phyloP scores from a whole-genome alignment of 2,113 vertebrate genomes.

The Struthidea cinerea region DNA sequence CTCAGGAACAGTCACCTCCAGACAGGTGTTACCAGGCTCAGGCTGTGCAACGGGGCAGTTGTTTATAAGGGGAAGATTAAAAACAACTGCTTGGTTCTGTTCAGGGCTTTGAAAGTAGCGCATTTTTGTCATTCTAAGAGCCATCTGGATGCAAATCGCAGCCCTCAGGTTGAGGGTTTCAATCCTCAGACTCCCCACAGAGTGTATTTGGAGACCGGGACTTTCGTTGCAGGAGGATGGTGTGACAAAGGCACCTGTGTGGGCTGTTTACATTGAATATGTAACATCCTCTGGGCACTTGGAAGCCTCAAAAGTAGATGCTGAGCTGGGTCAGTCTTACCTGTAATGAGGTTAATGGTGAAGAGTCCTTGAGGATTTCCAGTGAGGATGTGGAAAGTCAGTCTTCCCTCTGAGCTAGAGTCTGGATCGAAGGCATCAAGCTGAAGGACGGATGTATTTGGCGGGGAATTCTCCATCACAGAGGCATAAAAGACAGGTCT shows the following conservation, averaged over 20 bases:
- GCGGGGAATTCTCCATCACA: conserved; percentile 81
- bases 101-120: neutral
- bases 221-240: neutral
- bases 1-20: conserved; percentile 1
- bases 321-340: conserved; percentile 67
- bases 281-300: neutral
- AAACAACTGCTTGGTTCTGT: neutral
- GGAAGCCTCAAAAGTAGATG: neutral
- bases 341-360: conserved; percentile 80
- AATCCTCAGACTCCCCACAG: neutral
- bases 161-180: neutral
- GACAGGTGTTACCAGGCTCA: neutral
- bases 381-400: conserved; percentile 84
- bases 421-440: conserved; percentile 85
- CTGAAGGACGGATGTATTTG: conserved; percentile 77
- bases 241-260: neutral
- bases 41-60: neutral
- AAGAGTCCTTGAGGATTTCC: conserved; percentile 84
- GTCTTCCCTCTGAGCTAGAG: conserved; percentile 80
- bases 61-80: neutral
- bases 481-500: conserved; percentile 87
- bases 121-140: neutral
- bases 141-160: neutral
- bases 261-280: neutral
- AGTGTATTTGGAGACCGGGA: neutral